A percentile compares a stretch with the other conserved stretches of the same genome.
These are phyloP conservation scores for Acrocephalus scirpaceus DNA, from an alignment of 2,797 vertebrate genomes.

Conservation along the genomic window DNA sequence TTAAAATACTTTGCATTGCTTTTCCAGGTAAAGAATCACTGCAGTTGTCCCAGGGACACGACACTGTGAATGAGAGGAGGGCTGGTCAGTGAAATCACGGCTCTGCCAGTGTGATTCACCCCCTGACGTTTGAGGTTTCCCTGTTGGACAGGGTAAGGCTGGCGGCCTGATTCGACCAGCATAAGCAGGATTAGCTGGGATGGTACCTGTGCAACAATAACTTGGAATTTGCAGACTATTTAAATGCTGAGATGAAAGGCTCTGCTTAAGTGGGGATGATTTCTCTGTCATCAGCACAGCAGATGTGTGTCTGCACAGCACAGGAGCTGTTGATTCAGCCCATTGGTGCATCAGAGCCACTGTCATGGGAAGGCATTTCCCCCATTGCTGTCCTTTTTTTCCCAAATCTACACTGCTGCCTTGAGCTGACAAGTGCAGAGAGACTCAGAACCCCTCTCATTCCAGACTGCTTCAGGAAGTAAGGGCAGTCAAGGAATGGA, in stretches of 20 bases:
- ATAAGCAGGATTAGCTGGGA: fast-evolving
- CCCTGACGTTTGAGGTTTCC: neutral
- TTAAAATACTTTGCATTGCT: neutral
- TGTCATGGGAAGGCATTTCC: neutral
- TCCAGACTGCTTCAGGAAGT: neutral
- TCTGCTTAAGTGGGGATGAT: neutral
- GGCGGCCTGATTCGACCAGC: fast-evolving
- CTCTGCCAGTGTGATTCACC: neutral
- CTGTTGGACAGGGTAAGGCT: neutral
- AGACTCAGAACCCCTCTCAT: fast-evolving
- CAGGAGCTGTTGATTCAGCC: neutral
- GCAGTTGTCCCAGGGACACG: neutral
- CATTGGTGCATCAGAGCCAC: neutral
- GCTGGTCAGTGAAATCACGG: neutral
- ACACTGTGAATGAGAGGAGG: neutral
- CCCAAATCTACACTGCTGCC: fast-evolving
- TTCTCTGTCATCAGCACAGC: neutral
- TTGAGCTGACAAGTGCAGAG: neutral
- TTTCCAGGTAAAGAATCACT: neutral
- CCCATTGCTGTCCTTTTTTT: neutral
- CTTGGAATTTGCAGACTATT: neutral
- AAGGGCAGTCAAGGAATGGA: neutral
- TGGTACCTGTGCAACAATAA: neutral
- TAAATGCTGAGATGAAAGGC: neutral
- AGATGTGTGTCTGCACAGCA: neutral